These are phyloP conservation scores for Nycticryphes semicollaris DNA, from an alignment of 2,113 vertebrate genomes.

Conservation along the genomic window DNA sequence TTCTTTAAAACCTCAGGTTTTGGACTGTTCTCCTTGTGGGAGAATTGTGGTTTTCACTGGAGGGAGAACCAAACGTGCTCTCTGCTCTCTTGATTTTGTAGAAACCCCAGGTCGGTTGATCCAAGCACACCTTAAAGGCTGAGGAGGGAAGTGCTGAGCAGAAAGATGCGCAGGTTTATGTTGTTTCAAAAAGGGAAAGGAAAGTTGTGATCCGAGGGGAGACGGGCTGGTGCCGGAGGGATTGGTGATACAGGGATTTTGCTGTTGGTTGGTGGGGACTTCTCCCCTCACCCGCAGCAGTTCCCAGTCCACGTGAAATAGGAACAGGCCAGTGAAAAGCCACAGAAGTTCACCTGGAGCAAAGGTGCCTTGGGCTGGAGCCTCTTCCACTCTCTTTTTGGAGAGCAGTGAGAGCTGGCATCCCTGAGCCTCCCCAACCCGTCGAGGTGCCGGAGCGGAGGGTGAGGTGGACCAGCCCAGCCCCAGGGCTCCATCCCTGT, in stretches of 20 bases:
- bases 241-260: not conserved
- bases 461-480: not conserved
- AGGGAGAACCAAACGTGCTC: not conserved
- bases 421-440: not conserved
- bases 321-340: not conserved
- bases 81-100: not conserved
- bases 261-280: rapidly evolving
- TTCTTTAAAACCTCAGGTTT: not conserved
- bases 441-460: rapidly evolving
- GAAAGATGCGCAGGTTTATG: not conserved
- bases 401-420: not conserved
- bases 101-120: not conserved
- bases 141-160: not conserved
- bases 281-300: not conserved
- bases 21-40: not conserved
- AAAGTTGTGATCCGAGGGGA: not conserved
- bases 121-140: rapidly evolving
- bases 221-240: not conserved
- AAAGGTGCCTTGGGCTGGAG: not conserved
- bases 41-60: not conserved
- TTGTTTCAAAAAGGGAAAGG: not conserved
- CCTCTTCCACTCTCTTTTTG: not conserved
- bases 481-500: not conserved
- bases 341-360: not conserved
- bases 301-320: not conserved